These are phyloP conservation scores for Aegithalos caudatus DNA, from an alignment of 2,113 vertebrate species.

Conservation along the genomic window DNA sequence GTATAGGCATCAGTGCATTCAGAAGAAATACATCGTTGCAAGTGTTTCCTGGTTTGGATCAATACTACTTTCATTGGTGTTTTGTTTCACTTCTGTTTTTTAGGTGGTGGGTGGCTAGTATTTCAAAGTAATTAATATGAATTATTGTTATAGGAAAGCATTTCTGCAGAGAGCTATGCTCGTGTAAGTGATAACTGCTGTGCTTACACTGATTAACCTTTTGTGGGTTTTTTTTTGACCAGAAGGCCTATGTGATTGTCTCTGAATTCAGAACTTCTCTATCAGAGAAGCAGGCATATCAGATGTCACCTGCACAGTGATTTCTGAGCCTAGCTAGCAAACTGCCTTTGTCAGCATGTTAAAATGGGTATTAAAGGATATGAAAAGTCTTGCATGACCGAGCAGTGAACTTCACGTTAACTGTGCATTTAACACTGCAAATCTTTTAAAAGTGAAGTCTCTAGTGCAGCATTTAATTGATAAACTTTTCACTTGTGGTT, in stretches of 20 bases:
- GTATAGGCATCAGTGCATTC: background rate
- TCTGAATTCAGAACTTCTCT: constrained; percentile 31
- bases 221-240: background rate
- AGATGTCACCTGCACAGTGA: background rate
- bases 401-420: constrained; percentile 33
- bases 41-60: background rate
- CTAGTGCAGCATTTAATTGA: background rate
- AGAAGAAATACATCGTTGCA: background rate
- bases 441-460: constrained; percentile 3
- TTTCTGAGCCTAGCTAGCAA: constrained; percentile 45
- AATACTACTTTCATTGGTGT: background rate
- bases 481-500: background rate
- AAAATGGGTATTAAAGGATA: constrained; percentile 41
- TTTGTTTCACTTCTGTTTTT: background rate
- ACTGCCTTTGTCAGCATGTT: constrained; percentile 18
- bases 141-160: background rate
- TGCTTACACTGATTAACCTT: constrained; percentile 16
- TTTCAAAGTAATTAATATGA: constrained; percentile 19
- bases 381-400: constrained; percentile 30
- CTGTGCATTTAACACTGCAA: background rate
- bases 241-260: background rate
- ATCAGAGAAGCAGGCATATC: background rate
- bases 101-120: background rate
- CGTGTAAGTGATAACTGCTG: background rate
- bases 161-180: background rate